Base-by-base conservation (phyloP, 2,113 vertebrate genomes). In the Peromyscus leucopus region DNA sequence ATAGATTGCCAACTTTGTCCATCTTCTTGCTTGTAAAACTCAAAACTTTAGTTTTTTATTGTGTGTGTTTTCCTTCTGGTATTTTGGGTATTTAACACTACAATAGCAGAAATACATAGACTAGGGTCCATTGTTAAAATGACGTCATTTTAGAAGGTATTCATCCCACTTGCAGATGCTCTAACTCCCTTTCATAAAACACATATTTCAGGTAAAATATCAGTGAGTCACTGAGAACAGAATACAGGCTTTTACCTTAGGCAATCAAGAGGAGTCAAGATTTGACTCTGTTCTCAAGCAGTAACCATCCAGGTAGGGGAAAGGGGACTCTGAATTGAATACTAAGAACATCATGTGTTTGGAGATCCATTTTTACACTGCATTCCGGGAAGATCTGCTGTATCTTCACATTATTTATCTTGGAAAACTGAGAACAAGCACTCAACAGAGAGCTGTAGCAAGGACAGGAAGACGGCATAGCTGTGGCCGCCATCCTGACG, bases 361-460 rank as follows among this genome's bases (percentile, higher is more conserved):
- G 48, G 71, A 78, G 15, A 79, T 63, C 67, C 90, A 7, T 67
- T 95, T 96, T 96, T 67, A 90, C 16, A 2, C 24, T 92, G 79
- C 91, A 83, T 89, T 97, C 55, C 31, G 89, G 51, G 88, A 96
- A 59, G 89, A 90, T 88, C 78, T 97, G 31, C 9, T 15, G 61
- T 33, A 39, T 84, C 74, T 96, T 80, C 42, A 91, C 91, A 19
- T 80, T 55, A 89, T 78, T 57, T 57, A 74, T 33, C 59, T 36
- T 75, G 10, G n/a, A 95, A 94, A 94, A 72, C 90, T 71, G 92
- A 96, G 91, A 96, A 80, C 33, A 79, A 89, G 69, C 71, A 94
- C 61, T 83, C 42, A 85, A 57, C 65, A 92, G 72, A 82, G 51
- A 65, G 3, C 93, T 89, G 84, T 82, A 86, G 93, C 84, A 51